A percentile compares a stretch with the other conserved stretches of the same genome.
Evolutionary conservation across 2,113 vertebrate species (phyloP).

Genomic region (Typhlomys cinereus): DNA sequence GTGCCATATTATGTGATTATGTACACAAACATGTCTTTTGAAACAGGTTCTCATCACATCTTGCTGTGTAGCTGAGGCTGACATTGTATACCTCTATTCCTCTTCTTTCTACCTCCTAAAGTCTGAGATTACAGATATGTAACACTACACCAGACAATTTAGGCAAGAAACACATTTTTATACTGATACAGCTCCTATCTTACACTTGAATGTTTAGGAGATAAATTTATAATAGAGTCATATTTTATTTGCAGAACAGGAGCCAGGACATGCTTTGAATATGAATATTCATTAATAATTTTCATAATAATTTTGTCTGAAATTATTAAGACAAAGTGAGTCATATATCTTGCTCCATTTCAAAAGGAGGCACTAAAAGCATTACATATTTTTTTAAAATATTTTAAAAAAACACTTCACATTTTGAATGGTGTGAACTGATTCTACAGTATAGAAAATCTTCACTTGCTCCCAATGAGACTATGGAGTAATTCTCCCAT

Average conservation of each 20-base stretch:
- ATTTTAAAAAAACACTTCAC: not conserved
- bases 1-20: not conserved
- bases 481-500: not conserved
- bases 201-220: not conserved
- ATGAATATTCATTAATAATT: not conserved
- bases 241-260: not conserved
- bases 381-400: not conserved
- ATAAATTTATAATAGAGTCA: not conserved
- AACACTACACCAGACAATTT: not conserved
- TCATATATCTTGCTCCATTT: not conserved
- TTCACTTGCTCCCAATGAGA: not conserved
- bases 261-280: not conserved
- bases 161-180: not conserved
- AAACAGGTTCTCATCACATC: not conserved
- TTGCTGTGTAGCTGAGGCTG: not conserved
- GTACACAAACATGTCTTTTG: not conserved
- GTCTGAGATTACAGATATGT: no score
- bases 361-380: not conserved
- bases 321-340: not conserved
- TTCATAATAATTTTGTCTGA: not conserved
- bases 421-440: not conserved
- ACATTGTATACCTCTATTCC: not conserved
- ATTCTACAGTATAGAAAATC: conserved; percentile 14
- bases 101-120: not conserved
- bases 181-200: not conserved